Base-by-base conservation (phyloP, 2,113 vertebrate genomes). In the Ctenomys sociabilis region DNA sequence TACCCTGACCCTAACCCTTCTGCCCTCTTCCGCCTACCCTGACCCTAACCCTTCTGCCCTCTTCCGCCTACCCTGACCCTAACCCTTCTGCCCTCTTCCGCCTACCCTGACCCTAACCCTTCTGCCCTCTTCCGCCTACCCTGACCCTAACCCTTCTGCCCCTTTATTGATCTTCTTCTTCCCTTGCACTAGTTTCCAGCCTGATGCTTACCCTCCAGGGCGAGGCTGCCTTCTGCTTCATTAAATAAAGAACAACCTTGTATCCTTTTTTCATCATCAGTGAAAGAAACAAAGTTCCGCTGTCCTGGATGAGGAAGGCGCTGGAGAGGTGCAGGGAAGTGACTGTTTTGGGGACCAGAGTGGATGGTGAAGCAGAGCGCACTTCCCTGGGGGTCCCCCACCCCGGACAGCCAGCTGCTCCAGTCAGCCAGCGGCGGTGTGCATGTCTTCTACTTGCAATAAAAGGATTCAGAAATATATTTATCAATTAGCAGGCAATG, bases 381-480 rank as follows among this genome's bases (percentile, higher is more conserved):
- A 83, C 96, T 92, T 49, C 80, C 86, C 40, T 32, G 16, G 11
- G 75, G 90, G 32, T 37, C 85, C 97, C 97, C 45, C 78, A 88
- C 72, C n/a, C 35, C 94, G 40, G 93, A 77, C 59, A 96, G 14
- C 52, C 84, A 91, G 87, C 81, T 43, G n/a, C 95, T 97, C 81
- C n/a, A n/a, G n/a, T n/a, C 96, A 84, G 92, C 94, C 91, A 97
- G 95, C 96, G 92, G 88, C 80, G 73, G 82, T 59, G 57, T 77
- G 82, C 16, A 52, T 95, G 90, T 92, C 81, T 95, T 85, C 70
- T 90, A 96, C 80, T 98, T 95, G 78, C 32, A 92, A 81, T 94
- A 91, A 90, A 68, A 94, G 90, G 32, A 72, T 57, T 40, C 91
- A 70, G 78, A 92, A 92, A 95, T 81, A 54, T 0, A 90, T 89